A percentile compares a stretch with the other conserved stretches of the same genome.
These are phyloP conservation scores for Capreolus pygargus DNA, from an alignment of 2,113 vertebrate species.

Conservation along the genomic window DNA sequence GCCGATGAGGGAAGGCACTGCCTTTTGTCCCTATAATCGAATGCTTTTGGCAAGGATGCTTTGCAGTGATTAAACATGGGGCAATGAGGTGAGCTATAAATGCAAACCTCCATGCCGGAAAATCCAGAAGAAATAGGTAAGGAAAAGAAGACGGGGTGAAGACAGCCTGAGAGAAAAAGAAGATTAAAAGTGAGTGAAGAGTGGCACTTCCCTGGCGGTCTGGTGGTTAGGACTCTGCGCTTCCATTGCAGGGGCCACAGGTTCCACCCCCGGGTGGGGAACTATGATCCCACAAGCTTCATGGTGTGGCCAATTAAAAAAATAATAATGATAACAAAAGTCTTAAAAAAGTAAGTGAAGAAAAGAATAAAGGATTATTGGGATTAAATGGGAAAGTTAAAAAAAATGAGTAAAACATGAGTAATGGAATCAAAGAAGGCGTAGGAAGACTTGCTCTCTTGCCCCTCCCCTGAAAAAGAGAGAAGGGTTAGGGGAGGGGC, in stretches of 20 bases:
- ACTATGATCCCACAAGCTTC: neutral
- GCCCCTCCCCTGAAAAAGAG: accelerated
- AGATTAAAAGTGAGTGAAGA: neutral
- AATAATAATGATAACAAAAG: neutral
- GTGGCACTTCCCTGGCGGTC: neutral
- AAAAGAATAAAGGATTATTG: neutral
- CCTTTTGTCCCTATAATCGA: neutral
- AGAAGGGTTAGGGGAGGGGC: neutral
- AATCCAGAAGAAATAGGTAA: conserved; percentile 11
- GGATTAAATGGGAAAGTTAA: neutral
- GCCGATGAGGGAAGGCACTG: neutral
- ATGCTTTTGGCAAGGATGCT: neutral
- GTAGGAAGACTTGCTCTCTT: neutral
- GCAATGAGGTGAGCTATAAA: conserved; percentile 46
- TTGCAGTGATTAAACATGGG: conserved; percentile 56
- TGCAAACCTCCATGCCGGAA: neutral
- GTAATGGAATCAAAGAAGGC: neutral
- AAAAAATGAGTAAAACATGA: neutral
- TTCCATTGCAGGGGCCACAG: neutral
- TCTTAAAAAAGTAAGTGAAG: neutral
- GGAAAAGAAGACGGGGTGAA: neutral
- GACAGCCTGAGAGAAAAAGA: neutral
- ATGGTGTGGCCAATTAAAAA: neutral
- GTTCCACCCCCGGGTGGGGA: neutral
- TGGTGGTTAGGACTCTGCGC: neutral